A percentile compares a stretch with the other conserved stretches of the same genome.
phyloP scores from a whole-genome alignment of 2,888 invertebrate species.

The Pinctada fucata region DNA sequence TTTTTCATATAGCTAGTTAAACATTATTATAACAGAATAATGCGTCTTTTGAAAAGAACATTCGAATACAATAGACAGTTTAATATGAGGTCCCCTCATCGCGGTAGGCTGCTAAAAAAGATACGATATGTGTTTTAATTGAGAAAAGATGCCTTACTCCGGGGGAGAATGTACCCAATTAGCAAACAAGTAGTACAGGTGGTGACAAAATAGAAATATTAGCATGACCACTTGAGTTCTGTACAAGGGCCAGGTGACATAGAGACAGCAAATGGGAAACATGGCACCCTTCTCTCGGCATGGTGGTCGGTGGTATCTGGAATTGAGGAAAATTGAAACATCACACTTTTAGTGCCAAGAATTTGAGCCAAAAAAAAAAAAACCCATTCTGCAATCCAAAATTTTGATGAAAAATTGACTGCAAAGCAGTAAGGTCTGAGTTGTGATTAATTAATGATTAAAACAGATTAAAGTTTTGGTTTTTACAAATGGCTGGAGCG shows the following conservation, averaged over 20 bases:
- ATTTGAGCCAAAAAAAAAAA: too few relatives aligned
- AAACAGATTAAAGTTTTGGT: too few relatives aligned
- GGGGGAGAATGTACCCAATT: conserved; percentile 8
- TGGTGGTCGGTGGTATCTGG: too few relatives aligned
- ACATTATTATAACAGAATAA: neutral
- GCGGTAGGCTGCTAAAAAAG: neutral
- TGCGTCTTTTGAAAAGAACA: neutral
- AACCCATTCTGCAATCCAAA: too few relatives aligned
- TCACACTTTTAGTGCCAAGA: too few relatives aligned
- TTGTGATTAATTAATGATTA: too few relatives aligned
- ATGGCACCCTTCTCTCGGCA: too few relatives aligned
- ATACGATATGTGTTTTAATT: neutral
- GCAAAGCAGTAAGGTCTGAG: too few relatives aligned
- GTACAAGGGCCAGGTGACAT: neutral
- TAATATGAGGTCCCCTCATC: neutral
- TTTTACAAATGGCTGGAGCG: too few relatives aligned
- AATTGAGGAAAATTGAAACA: too few relatives aligned
- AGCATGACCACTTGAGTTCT: neutral
- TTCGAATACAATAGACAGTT: neutral
- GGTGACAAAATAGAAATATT: neutral
- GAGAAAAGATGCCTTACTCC: neutral
- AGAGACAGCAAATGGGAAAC: too few relatives aligned
- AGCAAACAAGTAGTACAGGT: neutral
- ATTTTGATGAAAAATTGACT: too few relatives aligned
- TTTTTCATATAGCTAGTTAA: neutral